Conservation (phyloP, 2,888 invertebrate genomes). For the Hirtodrosophila trivittata region DNA sequence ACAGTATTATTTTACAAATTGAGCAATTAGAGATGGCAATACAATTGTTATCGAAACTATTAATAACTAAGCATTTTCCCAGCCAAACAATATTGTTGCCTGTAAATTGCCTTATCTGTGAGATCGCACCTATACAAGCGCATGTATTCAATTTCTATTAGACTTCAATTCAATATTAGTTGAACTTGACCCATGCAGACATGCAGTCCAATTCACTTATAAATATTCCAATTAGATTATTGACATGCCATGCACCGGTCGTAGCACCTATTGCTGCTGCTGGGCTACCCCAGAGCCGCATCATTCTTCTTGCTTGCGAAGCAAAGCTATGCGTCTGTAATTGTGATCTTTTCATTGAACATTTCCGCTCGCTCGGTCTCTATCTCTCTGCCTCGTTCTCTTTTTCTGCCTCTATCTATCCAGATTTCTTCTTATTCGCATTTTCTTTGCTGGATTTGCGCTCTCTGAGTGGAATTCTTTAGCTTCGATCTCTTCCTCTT, state of each 20-base stretch:
- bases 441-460: slow-evolving; percentile 11
- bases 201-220: slow-evolving; percentile 10
- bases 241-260: background rate
- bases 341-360: slow-evolving; percentile 34
- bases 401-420: background rate
- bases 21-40: slow-evolving; percentile 49
- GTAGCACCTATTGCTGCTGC: no score
- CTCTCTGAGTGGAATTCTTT: slow-evolving; percentile 16
- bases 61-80: slow-evolving; percentile 2
- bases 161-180: slow-evolving; percentile 23
- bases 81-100: slow-evolving; percentile 6
- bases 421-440: slow-evolving; percentile 12
- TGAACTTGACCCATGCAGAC: slow-evolving; percentile 54
- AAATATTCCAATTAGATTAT: slow-evolving; percentile 25
- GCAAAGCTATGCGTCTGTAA: slow-evolving; percentile 3
- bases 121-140: slow-evolving; percentile 3
- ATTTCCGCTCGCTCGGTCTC: slow-evolving; percentile 28
- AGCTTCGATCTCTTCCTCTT: slow-evolving; percentile 14
- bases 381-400: slow-evolving; percentile 5
- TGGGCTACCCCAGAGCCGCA: slow-evolving; percentile 12
- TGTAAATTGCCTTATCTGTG: slow-evolving; percentile 39
- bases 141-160: background rate
- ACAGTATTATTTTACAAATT: slow-evolving; percentile 36
- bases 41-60: slow-evolving; percentile 43
- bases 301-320: slow-evolving; percentile 6